Evolutionary conservation across 2,797 vertebrate species (phyloP), one percentile per base, ranked within the genome.

Genomic region (Coreius guichenoti): DNA sequence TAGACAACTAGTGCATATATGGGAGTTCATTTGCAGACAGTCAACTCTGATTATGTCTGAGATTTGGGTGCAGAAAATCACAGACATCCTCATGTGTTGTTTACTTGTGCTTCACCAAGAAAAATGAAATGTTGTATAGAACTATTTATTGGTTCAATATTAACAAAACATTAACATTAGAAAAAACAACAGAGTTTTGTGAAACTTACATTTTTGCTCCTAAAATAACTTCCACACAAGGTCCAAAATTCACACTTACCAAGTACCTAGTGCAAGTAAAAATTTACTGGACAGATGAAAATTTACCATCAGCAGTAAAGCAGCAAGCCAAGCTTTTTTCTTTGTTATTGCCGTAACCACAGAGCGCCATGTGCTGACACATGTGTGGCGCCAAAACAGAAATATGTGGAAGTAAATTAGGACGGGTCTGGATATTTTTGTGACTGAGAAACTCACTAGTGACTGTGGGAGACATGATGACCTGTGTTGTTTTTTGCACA

Each of bases 271-370:
- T 47, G 77, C 3, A 3, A 23, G 43, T 17, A 39, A 61, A 54
- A 76, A 77, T 2, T 47, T 23, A 49, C 17, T 49, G 19, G 78
- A 67, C 39, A 31, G 26, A 49, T 49, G 58, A 31, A 65, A 65
- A 63, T 63, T 47, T 26, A 29, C 77, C 77, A 65, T 79, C 77
- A 79, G 77, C 61, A 80, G 61, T 47, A 80, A 49, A 67, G 78
- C 12, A 49, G 61, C 78, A 80, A 49, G 26, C 43, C 61, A 47
- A 49, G 61, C 12, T 5, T 31, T 67, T 80, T 47, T 67, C 61
- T 67, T 33, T 47, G 17, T 49, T 21, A 14, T 14, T 67, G 61
- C 17, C n/a, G 0, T 45, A 13, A 61, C 77, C 56, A 78, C 36
- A 61, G 23, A 63, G 43, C 6, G 12, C 26, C 77, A 65, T 67